Evolutionary conservation across 2,888 invertebrate genomes (phyloP), one percentile per base, ranked within the genome.

Genomic region (Erannis defoliaria): DNA sequence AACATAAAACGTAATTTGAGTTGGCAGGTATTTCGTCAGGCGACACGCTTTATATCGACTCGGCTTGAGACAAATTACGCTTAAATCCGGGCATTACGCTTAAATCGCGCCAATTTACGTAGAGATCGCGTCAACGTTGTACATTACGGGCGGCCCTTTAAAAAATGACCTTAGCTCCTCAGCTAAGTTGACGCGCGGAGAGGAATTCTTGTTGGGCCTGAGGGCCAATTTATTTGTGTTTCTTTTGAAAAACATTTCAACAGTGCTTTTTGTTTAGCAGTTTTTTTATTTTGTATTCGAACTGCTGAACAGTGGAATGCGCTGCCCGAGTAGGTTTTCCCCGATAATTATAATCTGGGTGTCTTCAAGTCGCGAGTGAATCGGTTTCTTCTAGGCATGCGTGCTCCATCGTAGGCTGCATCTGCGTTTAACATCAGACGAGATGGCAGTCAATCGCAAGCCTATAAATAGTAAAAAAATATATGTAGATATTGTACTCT

Each of bases 61-160:
- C 72, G 46, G 55, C 67, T 66, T 63, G 64, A 66, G 72, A 71
- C 75, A 70, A 74, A 75, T 77, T 75, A 75, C 72, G 71, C 65
- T 65, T 67, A 71, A 71, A 72, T 70, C 67, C 71, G 65, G 69
- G 67, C 71, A 70, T 71, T 73, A 66, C 66, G 67, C 64, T 62
- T 75, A 81, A 82, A 84, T 83, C 78, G 80, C 70, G 68, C 77
- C 81, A 78, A 83, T 84, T 84, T 82, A 78, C 71, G 78, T 71
- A 71, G 75, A 78, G 77, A 81, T 80, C 81, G 78, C 80, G 81
- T 78, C 74, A 69, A 64, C 70, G 70, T 71, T 77, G 74, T 76
- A 77, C 75, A 76, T 79, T 78, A 78, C 71, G 54, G 64, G 67
- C 67, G 73, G 74, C 71, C 73, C 64, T 78, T 75, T 74, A 74